These are phyloP conservation scores for Aphelenchoides bicaudatus DNA, from an alignment of 2,888 invertebrate genomes.

Conservation along the genomic window DNA sequence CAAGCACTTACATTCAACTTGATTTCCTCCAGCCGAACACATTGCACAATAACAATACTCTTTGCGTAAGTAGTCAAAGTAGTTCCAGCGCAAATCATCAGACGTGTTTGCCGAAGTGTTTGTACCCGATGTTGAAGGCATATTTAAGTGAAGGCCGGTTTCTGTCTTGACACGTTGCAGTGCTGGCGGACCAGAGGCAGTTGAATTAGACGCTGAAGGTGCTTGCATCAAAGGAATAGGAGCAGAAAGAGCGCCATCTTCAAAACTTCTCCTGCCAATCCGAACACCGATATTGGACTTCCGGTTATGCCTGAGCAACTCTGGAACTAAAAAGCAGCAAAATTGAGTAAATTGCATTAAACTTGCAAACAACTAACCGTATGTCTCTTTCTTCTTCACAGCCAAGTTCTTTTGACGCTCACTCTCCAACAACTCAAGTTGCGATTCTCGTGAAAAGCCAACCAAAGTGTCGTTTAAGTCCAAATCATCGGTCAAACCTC, in stretches of 20 bases:
- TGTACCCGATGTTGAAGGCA: background rate
- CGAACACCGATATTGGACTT: conserved; percentile 25
- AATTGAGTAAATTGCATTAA: background rate
- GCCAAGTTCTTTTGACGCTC: background rate
- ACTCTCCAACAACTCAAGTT: conserved; percentile 1
- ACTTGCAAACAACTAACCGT: conserved; percentile 1
- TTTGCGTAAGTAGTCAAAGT: conserved; percentile 28
- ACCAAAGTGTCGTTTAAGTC: conserved; percentile 3
- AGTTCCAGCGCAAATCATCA: conserved; percentile 24
- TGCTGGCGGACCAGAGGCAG: background rate
- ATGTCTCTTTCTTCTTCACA: background rate
- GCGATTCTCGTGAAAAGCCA: conserved; percentile 1
- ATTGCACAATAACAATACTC: conserved; percentile 35
- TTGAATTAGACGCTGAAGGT: background rate
- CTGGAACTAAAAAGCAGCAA: conserved; percentile 21
- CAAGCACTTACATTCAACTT: background rate
- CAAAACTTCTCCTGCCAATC: conserved; percentile 34
- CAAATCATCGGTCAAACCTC: too few relatives aligned
- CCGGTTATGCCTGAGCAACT: conserved; percentile 17
- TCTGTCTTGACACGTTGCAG: background rate
- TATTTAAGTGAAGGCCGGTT: conserved; percentile 11
- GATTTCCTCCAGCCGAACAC: conserved; percentile 18
- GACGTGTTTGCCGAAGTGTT: background rate
- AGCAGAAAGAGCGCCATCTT: conserved; percentile 27
- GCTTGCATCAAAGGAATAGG: background rate